Conservation (phyloP, 2,113 vertebrate genomes). For the Rhinolophus sinicus region DNA sequence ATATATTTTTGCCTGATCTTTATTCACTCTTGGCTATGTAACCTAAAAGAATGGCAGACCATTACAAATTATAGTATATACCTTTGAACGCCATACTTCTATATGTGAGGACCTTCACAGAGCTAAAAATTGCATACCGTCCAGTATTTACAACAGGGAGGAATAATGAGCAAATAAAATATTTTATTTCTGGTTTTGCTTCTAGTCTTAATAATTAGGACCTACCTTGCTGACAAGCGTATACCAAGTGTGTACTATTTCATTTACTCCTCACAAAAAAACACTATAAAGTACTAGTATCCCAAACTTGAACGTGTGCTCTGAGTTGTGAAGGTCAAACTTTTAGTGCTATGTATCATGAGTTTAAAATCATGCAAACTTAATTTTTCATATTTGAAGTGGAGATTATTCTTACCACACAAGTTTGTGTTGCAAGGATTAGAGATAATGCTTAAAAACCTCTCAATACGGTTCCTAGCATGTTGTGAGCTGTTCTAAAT, state of each 20-base stretch:
- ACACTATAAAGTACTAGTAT: not conserved
- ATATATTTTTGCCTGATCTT: conserved; percentile 16
- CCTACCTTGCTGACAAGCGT: not conserved
- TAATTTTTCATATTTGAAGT: conserved; percentile 43
- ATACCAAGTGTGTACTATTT: not conserved
- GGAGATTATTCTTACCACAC: conserved; percentile 8
- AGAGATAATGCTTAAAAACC: conserved; percentile 39
- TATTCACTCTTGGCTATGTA: not conserved
- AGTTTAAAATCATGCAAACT: not conserved
- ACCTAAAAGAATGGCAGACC: not conserved
- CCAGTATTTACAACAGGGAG: not conserved
- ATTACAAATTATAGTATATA: not conserved
- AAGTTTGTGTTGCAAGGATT: conserved; percentile 5
- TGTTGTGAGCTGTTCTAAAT: not conserved
- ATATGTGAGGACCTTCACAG: not conserved
- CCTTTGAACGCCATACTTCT: not conserved
- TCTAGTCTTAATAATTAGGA: not conserved
- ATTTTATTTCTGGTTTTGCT: conserved; percentile 30
- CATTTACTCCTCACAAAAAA: not conserved
- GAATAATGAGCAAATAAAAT: not conserved
- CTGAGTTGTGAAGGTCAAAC: conserved; percentile 34
- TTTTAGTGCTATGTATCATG: not conserved
- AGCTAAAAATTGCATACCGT: not conserved
- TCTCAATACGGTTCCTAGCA: conserved; percentile 16
- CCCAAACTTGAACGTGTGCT: not conserved